A percentile compares a stretch with the other conserved stretches of the same genome.
Conservation (phyloP, 2,113 vertebrate genomes). For the Sylvia atricapilla region DNA sequence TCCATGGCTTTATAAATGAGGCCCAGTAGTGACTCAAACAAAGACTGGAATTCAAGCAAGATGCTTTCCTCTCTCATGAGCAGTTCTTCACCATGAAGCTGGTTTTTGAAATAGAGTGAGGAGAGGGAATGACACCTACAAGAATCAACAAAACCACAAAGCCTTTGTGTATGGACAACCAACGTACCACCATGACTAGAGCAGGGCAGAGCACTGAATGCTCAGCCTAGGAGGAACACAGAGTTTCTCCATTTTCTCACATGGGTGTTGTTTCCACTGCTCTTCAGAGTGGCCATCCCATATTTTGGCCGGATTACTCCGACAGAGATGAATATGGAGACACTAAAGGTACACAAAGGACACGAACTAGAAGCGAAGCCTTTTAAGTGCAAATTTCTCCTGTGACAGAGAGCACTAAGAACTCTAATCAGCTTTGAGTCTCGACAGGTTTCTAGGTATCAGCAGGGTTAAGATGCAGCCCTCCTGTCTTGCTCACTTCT, state of each 20-base stretch:
- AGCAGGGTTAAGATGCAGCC: neutral
- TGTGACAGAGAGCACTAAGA: neutral
- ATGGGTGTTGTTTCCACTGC: neutral
- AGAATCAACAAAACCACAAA: neutral
- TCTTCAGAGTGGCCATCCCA: neutral
- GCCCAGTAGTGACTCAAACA: neutral
- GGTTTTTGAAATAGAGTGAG: neutral
- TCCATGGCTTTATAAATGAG: neutral
- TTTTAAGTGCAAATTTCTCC: neutral
- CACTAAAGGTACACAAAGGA: neutral
- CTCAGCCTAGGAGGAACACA: neutral
- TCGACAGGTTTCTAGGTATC: neutral
- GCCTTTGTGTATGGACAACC: neutral
- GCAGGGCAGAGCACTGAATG: neutral
- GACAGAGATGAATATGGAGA: neutral
- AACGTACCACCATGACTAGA: accelerated
- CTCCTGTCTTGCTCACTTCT: neutral
- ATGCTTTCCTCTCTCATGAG: neutral
- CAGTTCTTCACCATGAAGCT: neutral
- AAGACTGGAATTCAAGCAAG: neutral
- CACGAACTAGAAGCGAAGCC: neutral
- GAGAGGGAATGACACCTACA: neutral
- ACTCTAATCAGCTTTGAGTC: neutral
- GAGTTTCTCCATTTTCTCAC: neutral
- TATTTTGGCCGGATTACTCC: neutral